Evolutionary conservation across 2,888 invertebrate species (phyloP).

Genomic region (Napeogenes sylphis): DNA sequence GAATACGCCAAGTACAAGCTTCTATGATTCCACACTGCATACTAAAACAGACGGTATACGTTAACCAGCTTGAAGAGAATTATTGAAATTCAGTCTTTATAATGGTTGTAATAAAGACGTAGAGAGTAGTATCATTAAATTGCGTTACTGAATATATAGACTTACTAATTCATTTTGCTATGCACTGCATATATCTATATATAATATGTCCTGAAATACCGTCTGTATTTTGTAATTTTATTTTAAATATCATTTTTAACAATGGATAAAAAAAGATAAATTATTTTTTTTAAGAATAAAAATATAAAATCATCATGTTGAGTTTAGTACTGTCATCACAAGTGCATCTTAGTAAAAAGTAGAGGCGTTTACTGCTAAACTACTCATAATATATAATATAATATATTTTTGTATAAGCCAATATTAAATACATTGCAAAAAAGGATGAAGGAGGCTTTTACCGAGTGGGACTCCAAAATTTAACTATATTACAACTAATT

Average conservation of each 20-base stretch:
- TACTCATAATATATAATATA: too few species aligned
- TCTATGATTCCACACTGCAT: conserved; percentile 27
- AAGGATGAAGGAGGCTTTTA: too few species aligned
- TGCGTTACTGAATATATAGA: not conserved
- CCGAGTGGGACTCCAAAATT: too few species aligned
- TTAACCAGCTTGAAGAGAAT: conserved; percentile 15
- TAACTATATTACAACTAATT: too few species aligned
- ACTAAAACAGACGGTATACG: conserved; percentile 26
- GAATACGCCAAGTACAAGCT: conserved; percentile 28
- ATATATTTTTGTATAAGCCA: too few species aligned
- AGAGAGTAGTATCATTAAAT: not conserved
- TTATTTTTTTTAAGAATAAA: too few species aligned
- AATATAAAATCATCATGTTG: too few species aligned
- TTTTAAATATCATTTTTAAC: not conserved
- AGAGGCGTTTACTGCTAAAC: too few species aligned
- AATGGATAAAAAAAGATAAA: too few species aligned
- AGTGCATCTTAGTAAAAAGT: too few species aligned
- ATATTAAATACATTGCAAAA: too few species aligned
- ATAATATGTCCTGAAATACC: not conserved
- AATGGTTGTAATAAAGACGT: conserved; percentile 9
- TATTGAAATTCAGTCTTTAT: conserved; percentile 11
- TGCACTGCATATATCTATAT: not conserved
- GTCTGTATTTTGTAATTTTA: not conserved
- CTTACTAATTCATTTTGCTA: not conserved
- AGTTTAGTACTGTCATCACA: too few species aligned